A percentile compares a stretch with the other conserved stretches of the same genome.
These are phyloP conservation scores for Lamellibrachia columna DNA, from an alignment of 2,888 invertebrate species.

Conservation along the genomic window DNA sequence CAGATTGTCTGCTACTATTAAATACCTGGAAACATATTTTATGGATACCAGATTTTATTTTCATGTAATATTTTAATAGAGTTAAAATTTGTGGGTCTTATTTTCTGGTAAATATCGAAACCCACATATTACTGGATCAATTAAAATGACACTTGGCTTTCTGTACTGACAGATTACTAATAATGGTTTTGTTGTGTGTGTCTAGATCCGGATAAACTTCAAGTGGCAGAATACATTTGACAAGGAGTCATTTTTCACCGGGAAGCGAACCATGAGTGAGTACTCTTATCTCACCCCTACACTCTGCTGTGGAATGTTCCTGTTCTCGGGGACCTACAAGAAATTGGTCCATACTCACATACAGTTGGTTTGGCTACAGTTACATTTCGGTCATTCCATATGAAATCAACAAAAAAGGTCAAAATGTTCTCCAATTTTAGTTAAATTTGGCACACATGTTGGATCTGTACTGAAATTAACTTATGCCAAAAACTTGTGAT, in stretches of 20 bases:
- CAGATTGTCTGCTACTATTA: neutral
- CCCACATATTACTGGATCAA: neutral
- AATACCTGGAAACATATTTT: neutral
- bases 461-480: neutral
- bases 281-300: constrained; percentile 43
- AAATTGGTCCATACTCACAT: neutral
- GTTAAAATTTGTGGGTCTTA: neutral
- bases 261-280: constrained; percentile 90
- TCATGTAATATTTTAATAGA: neutral
- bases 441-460: neutral
- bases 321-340: neutral
- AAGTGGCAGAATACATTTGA: constrained; percentile 99
- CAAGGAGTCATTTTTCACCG: constrained; percentile 91
- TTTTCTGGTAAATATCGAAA: neutral
- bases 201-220: constrained; percentile 83
- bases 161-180: neutral
- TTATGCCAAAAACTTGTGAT: too few relatives aligned
- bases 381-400: neutral
- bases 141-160: neutral
- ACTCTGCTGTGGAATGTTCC: neutral
- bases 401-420: too few relatives aligned
- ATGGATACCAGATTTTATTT: neutral
- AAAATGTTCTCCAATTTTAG: neutral
- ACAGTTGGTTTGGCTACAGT: neutral
- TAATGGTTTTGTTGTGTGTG: constrained; percentile 24